phyloP scores from a whole-genome alignment of 2,888 invertebrate genomes.

The Pachymerium ferrugineum region DNA sequence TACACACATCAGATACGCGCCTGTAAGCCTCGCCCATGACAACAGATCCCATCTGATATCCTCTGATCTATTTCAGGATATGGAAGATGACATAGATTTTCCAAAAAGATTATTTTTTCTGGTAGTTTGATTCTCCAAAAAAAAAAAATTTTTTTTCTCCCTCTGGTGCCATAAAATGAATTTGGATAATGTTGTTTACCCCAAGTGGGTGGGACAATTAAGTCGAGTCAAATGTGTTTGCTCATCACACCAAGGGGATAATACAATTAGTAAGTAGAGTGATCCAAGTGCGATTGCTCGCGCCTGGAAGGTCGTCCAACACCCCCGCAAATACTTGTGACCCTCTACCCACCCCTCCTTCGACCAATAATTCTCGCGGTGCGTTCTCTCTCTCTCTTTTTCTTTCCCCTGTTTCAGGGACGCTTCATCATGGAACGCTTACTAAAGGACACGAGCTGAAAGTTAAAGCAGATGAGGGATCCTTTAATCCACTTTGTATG shows the following conservation, averaged over 20 bases:
- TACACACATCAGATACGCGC: not conserved
- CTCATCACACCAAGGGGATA: not conserved
- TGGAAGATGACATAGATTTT: not conserved
- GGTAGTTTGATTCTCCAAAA: not conserved
- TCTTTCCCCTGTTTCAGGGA: not conserved
- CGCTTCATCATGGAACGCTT: slow-evolving; percentile 2
- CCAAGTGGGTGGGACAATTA: not conserved
- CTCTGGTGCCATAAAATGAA: not conserved
- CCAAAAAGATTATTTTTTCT: not conserved
- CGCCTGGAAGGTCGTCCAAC: not conserved
- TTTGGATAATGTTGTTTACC: not conserved
- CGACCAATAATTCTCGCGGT: not conserved
- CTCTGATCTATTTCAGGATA: not conserved
- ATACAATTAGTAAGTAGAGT: not conserved
- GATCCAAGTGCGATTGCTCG: not conserved
- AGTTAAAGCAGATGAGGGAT: slow-evolving; percentile 2
- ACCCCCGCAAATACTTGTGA: not conserved
- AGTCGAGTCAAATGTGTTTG: not conserved
- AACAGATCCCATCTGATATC: not conserved
- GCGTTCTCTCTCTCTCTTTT: not conserved
- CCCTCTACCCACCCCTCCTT: too few relatives aligned
- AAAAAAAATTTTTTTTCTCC: not conserved
- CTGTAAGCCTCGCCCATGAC: not conserved
- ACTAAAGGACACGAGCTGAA: not conserved
- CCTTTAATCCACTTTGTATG: not conserved